A percentile compares a stretch with the other conserved stretches of the same genome.
Conservation (phyloP, 2,113 vertebrate species). For the Cinclus mexicanus region DNA sequence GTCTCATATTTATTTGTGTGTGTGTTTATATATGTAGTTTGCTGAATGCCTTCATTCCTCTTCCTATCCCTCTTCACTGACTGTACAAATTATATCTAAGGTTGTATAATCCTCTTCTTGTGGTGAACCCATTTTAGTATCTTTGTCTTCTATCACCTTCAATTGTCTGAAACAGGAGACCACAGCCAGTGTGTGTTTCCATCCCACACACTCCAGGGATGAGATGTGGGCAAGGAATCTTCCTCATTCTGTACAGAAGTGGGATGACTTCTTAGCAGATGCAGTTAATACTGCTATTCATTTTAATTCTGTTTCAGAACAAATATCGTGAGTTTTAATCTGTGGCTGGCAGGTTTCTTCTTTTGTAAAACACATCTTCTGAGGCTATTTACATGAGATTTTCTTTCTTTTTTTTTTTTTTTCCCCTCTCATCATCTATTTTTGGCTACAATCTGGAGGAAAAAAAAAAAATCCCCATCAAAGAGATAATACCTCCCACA, state of each 20-base stretch:
- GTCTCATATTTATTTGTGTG: background rate
- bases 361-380: conserved; percentile 10
- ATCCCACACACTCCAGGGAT: background rate
- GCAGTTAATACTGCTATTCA: conserved; percentile 8
- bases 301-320: conserved; percentile 26
- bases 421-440: background rate
- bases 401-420: background rate
- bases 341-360: conserved; percentile 11
- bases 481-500: background rate
- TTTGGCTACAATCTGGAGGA: background rate
- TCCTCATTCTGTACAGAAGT: background rate
- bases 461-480: background rate
- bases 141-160: background rate
- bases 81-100: background rate
- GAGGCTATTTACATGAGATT: conserved; percentile 5
- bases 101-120: background rate
- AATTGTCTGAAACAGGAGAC: background rate
- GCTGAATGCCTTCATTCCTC: background rate
- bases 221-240: background rate
- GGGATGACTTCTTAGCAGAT: conserved; percentile 8
- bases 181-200: background rate
- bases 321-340: conserved; percentile 20
- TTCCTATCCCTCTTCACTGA: background rate
- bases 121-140: background rate
- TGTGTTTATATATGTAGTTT: background rate